A percentile compares a stretch with the other conserved stretches of the same genome.
Evolutionary conservation across 53 echinoderm and acorn worm species (phyloP).

Genomic region (Glandiceps talaboti): DNA sequence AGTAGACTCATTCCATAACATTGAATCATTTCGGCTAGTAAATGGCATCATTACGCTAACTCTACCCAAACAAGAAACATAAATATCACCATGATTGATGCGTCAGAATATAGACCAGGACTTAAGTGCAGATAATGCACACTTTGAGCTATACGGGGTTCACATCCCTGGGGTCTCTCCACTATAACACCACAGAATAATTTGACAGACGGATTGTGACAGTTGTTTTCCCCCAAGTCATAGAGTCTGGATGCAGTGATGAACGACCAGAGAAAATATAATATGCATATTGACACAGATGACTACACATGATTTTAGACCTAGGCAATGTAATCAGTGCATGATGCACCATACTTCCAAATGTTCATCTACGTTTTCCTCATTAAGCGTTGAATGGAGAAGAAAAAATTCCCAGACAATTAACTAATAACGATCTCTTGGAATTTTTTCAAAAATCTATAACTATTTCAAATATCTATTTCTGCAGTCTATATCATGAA

Average conservation of each 20-base stretch:
- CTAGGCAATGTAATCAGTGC: neutral
- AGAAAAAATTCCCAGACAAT: too few relatives aligned
- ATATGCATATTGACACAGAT: neutral
- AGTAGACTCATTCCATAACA: neutral
- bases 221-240: neutral
- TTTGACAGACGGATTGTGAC: neutral
- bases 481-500: too few relatives aligned
- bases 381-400: too few relatives aligned
- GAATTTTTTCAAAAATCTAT: too few relatives aligned
- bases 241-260: neutral
- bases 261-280: neutral
- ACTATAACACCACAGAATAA: neutral
- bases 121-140: neutral
- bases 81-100: neutral
- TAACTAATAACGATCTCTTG: too few relatives aligned
- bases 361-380: too few relatives aligned
- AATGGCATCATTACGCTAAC: neutral
- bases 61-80: neutral
- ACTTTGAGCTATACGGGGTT: neutral
- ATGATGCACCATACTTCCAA: too few relatives aligned
- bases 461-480: too few relatives aligned
- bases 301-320: neutral
- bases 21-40: neutral
- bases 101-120: neutral
- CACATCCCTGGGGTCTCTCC: neutral